phyloP scores from a whole-genome alignment of 2,797 vertebrate genomes.

The Alosa sapidissima region DNA sequence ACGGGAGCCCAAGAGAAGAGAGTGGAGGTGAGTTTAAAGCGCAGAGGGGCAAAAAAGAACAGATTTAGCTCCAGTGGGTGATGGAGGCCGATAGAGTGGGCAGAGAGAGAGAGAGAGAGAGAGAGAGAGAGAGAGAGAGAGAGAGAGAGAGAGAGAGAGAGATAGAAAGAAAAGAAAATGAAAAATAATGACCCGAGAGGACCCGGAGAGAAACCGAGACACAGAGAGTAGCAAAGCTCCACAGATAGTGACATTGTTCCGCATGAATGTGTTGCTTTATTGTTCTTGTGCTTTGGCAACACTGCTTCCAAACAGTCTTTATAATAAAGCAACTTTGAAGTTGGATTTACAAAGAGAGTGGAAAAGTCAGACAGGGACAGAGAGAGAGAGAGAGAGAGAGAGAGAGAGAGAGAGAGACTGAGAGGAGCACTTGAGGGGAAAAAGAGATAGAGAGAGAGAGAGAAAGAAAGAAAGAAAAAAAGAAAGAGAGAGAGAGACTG shows the following conservation, averaged over 20 bases:
- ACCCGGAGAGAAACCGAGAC: not conserved
- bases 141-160: too few relatives aligned
- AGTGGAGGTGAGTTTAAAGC: not conserved
- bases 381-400: not conserved
- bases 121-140: not conserved
- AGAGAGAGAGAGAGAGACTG: not conserved
- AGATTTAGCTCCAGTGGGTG: not conserved
- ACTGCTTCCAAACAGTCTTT: too few relatives aligned
- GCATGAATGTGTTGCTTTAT: too few relatives aligned
- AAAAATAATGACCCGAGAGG: not conserved
- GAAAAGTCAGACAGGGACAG: not conserved
- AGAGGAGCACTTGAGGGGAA: not conserved
- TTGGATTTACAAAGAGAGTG: constrained; percentile 18
- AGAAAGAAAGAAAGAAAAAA: not conserved
- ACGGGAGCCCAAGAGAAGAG: not conserved
- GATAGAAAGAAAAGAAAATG: not conserved
- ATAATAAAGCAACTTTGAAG: too few relatives aligned
- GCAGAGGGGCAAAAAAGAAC: not conserved
- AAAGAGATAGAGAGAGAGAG: not conserved
- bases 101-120: constrained; percentile 9
- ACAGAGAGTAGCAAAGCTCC: not conserved
- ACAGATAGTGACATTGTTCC: too few relatives aligned
- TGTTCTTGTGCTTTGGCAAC: too few relatives aligned
- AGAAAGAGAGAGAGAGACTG: not conserved
- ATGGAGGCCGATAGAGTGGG: constrained; percentile 29